A percentile compares a stretch with the other conserved stretches of the same genome.
phyloP scores from a whole-genome alignment of 1,140 invertebrate genomes.

The Drosophila repleta region DNA sequence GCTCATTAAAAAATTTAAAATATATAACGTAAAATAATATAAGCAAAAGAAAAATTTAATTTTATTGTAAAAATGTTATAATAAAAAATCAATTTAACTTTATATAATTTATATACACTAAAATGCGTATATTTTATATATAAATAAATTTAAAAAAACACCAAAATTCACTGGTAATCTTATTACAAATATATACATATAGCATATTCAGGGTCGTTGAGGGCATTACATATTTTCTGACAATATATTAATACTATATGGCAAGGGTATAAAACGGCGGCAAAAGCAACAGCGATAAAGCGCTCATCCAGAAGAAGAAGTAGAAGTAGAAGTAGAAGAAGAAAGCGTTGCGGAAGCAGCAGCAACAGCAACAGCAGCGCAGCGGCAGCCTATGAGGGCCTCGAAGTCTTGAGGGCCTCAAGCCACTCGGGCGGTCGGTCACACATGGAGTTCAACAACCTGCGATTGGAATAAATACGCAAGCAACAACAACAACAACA shows the following conservation, averaged over 20 bases:
- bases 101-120: no score
- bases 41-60: neutral
- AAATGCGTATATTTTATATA: no score
- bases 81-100: no score
- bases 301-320: constrained; percentile 30
- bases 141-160: neutral
- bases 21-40: no score
- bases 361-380: constrained; percentile 24
- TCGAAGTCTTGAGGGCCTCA: constrained; percentile 54
- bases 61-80: no score
- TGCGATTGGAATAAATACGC: constrained; percentile 60
- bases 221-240: neutral
- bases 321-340: constrained; percentile 37
- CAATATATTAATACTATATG: neutral
- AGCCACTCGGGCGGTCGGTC: constrained; percentile 75
- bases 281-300: constrained; percentile 34
- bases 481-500: constrained; percentile 28
- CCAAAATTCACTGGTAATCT: no score
- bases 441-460: constrained; percentile 72
- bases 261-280: constrained; percentile 1
- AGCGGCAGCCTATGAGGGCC: constrained; percentile 44
- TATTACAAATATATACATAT: no score
- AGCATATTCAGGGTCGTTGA: no score
- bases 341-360: constrained; percentile 60
- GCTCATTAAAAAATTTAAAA: no score